A percentile compares a stretch with the other conserved stretches of the same genome.
Conservation (phyloP, 2,888 invertebrate species). For the Anoncus sp. region DNA sequence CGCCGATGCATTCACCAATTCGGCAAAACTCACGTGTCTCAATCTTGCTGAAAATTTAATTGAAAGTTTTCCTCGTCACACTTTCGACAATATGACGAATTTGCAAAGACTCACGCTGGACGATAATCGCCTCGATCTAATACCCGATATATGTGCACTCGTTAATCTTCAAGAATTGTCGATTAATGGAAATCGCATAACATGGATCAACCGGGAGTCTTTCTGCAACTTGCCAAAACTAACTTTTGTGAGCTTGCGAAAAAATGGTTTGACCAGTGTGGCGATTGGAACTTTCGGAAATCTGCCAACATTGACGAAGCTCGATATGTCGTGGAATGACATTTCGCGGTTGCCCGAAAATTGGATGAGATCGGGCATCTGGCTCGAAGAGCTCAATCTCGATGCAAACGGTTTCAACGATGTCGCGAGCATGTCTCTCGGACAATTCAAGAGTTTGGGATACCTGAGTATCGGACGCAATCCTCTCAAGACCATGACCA, state of each 20-base stretch:
- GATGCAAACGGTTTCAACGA: constrained; percentile 6
- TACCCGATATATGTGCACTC: constrained; percentile 23
- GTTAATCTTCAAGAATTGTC: constrained; percentile 9
- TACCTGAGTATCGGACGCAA: constrained; percentile 13
- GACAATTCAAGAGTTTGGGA: not conserved
- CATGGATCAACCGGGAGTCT: not conserved
- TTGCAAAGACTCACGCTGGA: constrained; percentile 3
- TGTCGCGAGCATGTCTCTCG: constrained; percentile 22
- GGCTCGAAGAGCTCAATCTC: constrained; percentile 10
- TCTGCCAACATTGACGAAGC: not conserved
- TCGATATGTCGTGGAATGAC: constrained; percentile 16
- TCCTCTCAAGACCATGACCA: not conserved
- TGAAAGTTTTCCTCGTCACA: not conserved
- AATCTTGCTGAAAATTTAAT: constrained; percentile 17
- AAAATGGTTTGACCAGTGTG: constrained; percentile 8
- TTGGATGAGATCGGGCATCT: constrained; percentile 1
- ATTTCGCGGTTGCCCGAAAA: not conserved
- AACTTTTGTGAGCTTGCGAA: not conserved
- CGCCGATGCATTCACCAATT: constrained; percentile 1
- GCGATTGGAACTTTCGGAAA: constrained; percentile 6
- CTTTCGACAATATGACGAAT: constrained; percentile 15
- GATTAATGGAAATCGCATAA: constrained; percentile 7
- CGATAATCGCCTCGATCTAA: not conserved
- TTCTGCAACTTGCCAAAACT: constrained; percentile 25
- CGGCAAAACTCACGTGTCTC: not conserved